phyloP scores from a whole-genome alignment of 2,113 vertebrate genomes.

The Vombatus ursinus region DNA sequence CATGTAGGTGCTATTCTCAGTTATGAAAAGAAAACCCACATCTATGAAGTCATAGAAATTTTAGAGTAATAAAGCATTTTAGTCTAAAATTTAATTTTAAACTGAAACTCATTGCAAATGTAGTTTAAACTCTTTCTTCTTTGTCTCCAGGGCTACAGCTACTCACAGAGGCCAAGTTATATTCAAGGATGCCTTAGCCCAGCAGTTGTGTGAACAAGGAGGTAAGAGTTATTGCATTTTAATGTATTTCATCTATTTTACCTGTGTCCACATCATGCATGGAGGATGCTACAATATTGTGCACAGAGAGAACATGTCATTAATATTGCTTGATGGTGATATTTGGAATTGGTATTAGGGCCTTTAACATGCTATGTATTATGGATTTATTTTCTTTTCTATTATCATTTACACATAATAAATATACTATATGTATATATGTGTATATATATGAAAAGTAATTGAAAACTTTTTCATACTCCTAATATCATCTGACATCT shows the following conservation, averaged over 20 bases:
- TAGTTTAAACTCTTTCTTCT: conserved; percentile 58
- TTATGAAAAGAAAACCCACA: neutral
- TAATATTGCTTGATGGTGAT: neutral
- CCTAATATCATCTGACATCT: neutral
- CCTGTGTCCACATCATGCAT: conserved; percentile 31
- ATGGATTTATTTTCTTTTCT: neutral
- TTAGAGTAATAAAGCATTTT: neutral
- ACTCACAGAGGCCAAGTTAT: conserved; percentile 97
- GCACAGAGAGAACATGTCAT: conserved; percentile 21
- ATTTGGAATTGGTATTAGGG: neutral
- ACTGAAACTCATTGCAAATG: neutral
- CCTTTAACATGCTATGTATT: neutral
- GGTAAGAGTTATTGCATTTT: conserved; percentile 84
- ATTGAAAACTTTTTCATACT: neutral
- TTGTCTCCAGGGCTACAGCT: conserved; percentile 92
- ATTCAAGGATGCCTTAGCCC: conserved; percentile 98
- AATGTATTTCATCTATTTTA: conserved; percentile 41
- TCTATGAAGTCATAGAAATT: neutral
- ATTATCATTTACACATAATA: neutral
- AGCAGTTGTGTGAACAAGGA: conserved; percentile 98
- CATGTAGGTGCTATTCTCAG: neutral
- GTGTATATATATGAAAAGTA: no score
- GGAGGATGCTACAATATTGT: neutral
- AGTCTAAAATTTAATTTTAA: neutral
- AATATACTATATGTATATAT: neutral